Percentiles rank a stretch among this genome's conserved stretches.
These are phyloP conservation scores for Nematopogon swammerdamellus DNA, from an alignment of 2,888 invertebrate species.

Conservation along the genomic window DNA sequence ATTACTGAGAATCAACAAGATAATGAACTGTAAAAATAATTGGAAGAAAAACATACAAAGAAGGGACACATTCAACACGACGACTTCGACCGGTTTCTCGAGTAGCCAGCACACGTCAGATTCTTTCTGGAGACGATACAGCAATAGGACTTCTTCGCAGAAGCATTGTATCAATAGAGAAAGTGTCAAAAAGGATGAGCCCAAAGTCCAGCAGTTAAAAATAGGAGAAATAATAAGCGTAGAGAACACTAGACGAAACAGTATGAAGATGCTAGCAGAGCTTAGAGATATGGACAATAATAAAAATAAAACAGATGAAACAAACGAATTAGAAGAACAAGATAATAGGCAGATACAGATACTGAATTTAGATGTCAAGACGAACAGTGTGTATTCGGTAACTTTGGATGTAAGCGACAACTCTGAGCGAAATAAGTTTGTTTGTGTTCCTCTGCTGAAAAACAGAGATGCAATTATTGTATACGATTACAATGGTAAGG, in stretches of 20 bases:
- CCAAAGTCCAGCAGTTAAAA: conserved; percentile 32
- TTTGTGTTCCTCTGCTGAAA: conserved; percentile 35
- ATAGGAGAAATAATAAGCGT: conserved; percentile 44
- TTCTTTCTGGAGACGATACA: conserved; percentile 62
- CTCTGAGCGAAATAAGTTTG: conserved; percentile 36
- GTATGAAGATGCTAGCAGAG: conserved; percentile 44
- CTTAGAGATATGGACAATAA: not conserved
- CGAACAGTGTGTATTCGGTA: conserved; percentile 48
- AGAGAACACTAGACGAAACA: conserved; percentile 44
- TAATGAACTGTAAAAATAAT: conserved; percentile 39
- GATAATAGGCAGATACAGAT: conserved; percentile 53
- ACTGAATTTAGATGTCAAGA: conserved; percentile 49
- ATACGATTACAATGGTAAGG: conserved; percentile 49
- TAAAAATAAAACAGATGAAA: conserved; percentile 4
- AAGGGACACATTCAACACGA: conserved; percentile 64
- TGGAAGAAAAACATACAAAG: conserved; percentile 56
- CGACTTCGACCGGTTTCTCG: conserved; percentile 59
- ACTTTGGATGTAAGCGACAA: conserved; percentile 44
- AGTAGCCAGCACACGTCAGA: conserved; percentile 59
- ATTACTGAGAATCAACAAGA: conserved; percentile 51
- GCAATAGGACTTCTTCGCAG: conserved; percentile 47
- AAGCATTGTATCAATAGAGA: conserved; percentile 34
- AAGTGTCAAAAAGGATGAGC: conserved; percentile 32
- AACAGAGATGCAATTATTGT: conserved; percentile 44
- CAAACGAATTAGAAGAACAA: conserved; percentile 17